These are phyloP conservation scores for Salarias fasciatus DNA, from an alignment of 2,797 vertebrate species.

Conservation along the genomic window DNA sequence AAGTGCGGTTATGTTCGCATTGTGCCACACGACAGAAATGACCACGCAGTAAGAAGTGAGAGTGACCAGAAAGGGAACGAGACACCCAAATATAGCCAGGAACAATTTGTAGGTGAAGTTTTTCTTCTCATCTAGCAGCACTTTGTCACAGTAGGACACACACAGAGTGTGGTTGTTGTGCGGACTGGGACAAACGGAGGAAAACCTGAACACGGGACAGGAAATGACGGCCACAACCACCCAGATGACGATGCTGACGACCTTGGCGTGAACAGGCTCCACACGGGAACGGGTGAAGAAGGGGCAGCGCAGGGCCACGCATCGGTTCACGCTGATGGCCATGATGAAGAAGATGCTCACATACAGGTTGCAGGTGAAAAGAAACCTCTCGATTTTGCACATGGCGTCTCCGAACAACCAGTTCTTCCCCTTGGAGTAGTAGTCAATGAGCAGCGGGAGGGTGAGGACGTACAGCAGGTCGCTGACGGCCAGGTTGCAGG, in stretches of 20 bases:
- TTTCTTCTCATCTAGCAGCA: rapidly evolving
- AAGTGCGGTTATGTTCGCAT: conserved; percentile 54
- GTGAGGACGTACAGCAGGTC: conserved; percentile 85
- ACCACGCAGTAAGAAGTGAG: conserved; percentile 79
- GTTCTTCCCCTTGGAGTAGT: conserved; percentile 72
- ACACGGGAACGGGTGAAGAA: conserved; percentile 78
- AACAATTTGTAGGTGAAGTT: conserved; percentile 74
- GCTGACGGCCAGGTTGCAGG: conserved; percentile 85
- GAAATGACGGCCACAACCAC: conserved; percentile 69
- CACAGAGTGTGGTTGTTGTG: conserved; percentile 38
- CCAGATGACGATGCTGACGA: conserved; percentile 74
- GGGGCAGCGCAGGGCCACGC: conserved; percentile 82
- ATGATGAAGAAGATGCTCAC: conserved; percentile 85
- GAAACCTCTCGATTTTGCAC: conserved; percentile 86
- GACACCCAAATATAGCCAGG: conserved; percentile 77
- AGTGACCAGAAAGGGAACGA: conserved; percentile 84
- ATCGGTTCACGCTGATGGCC: conserved; percentile 87
- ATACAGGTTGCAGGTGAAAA: conserved; percentile 87
- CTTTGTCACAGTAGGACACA: conserved; percentile 45
- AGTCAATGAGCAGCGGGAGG: conserved; percentile 78
- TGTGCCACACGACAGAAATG: conserved; percentile 74
- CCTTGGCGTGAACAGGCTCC: conserved; percentile 72
- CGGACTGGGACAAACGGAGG: background rate
- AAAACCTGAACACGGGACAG: conserved; percentile 77
- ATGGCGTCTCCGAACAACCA: conserved; percentile 75